A percentile compares a stretch with the other conserved stretches of the same genome.
These are phyloP conservation scores for Morinoia aosen DNA, from an alignment of 2,888 invertebrate genomes.

Conservation along the genomic window DNA sequence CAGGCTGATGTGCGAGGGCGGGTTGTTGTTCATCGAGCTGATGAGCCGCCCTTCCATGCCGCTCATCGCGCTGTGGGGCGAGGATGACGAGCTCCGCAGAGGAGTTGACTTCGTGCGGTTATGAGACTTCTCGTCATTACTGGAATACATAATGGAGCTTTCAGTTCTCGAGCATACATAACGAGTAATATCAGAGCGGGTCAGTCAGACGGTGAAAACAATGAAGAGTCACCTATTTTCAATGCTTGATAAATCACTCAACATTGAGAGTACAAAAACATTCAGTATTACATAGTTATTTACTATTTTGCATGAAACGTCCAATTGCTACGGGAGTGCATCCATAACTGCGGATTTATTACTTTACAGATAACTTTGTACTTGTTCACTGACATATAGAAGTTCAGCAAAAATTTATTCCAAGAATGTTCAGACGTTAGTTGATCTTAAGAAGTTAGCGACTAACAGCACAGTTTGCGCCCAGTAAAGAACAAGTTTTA, in stretches of 20 bases:
- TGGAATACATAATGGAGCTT: conserved; percentile 38
- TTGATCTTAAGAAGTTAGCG: no score
- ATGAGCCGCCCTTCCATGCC: background rate
- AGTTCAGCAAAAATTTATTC: no score
- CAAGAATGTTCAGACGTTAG: no score
- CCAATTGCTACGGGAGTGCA: background rate
- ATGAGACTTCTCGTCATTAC: conserved; percentile 67
- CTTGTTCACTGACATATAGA: background rate
- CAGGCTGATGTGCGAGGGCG: conserved; percentile 54
- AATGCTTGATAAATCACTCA: background rate
- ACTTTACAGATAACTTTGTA: background rate
- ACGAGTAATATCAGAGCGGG: background rate
- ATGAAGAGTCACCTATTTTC: background rate
- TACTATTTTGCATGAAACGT: background rate
- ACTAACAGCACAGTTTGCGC: no score
- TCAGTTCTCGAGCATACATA: background rate
- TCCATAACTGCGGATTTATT: background rate
- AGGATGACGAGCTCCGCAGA: conserved; percentile 58
- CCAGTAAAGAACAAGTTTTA: no score
- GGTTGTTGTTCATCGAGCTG: conserved; percentile 36
- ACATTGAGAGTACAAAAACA: background rate
- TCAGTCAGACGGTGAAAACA: background rate
- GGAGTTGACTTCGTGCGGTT: conserved; percentile 67
- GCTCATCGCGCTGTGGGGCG: conserved; percentile 46
- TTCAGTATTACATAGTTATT: background rate